A percentile compares a stretch with the other conserved stretches of the same genome.
Conservation (phyloP, 2,797 vertebrate genomes). For the Urosaurus nigricauda region DNA sequence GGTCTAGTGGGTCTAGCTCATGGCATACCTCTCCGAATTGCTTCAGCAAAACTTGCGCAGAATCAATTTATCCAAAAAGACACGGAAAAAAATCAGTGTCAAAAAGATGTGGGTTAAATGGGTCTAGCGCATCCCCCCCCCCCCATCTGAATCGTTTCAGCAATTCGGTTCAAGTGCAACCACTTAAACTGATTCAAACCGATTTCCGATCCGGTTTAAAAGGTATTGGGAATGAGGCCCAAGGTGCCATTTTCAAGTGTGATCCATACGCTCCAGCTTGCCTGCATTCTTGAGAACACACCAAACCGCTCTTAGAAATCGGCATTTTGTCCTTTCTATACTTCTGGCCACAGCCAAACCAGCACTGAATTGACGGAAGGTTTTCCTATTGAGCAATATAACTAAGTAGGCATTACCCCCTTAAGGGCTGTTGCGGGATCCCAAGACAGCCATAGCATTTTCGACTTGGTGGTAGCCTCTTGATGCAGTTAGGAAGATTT, state of each 20-base stretch:
- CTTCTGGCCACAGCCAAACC: conserved; percentile 6
- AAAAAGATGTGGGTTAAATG: no score
- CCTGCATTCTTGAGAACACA: not conserved
- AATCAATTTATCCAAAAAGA: no score
- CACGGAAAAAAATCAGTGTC: no score
- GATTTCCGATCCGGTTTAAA: no score
- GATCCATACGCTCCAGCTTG: not conserved
- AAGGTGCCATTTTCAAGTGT: not conserved
- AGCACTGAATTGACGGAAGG: not conserved
- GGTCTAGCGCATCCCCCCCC: no score
- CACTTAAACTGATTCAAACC: no score
- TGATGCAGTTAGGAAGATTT: conserved; percentile 49
- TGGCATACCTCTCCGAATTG: no score
- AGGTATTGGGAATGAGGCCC: no score
- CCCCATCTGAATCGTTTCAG: no score
- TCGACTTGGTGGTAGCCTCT: conserved; percentile 43
- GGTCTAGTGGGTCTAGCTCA: no score
- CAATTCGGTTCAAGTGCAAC: no score
- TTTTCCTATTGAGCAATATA: conserved; percentile 21
- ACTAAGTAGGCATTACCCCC: not conserved
- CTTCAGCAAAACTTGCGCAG: no score
- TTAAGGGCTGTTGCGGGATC: conserved; percentile 45
- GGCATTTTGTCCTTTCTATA: not conserved
- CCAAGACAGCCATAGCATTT: conserved; percentile 53
- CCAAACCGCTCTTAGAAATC: not conserved